phyloP scores from a whole-genome alignment of 2,888 invertebrate genomes.

The Caenorhabditis afra region DNA sequence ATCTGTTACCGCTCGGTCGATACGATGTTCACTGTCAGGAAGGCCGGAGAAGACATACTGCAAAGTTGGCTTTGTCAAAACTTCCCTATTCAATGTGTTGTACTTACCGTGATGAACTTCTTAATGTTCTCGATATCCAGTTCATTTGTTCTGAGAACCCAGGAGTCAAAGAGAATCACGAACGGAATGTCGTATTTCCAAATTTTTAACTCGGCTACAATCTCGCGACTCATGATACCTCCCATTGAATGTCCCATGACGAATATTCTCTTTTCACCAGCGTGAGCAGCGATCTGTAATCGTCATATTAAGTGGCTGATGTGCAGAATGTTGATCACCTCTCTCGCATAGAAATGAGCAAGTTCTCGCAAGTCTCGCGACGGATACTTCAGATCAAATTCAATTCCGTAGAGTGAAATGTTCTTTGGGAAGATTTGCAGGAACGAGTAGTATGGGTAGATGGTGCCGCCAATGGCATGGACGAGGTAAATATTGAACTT shows the following conservation, averaged over 20 bases:
- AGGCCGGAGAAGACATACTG: conserved; percentile 68
- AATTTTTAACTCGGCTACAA: conserved; percentile 63
- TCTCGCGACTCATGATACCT: conserved; percentile 74
- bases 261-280: conserved; percentile 61
- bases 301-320: neutral
- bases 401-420: conserved; percentile 74
- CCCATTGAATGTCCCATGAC: conserved; percentile 78
- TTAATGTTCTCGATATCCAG: conserved; percentile 65
- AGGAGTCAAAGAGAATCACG: conserved; percentile 74
- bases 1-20: conserved; percentile 58
- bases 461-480: conserved; percentile 79
- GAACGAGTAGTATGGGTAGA: conserved; percentile 77
- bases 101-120: conserved; percentile 60
- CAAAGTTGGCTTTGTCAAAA: conserved; percentile 10
- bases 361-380: conserved; percentile 69
- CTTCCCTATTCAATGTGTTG: neutral
- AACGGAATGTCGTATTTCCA: conserved; percentile 66
- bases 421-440: conserved; percentile 70
- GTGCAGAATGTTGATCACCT: conserved; percentile 51
- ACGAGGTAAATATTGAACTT: conserved; percentile 72
- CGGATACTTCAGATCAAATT: conserved; percentile 68
- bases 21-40: conserved; percentile 59
- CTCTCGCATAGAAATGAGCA: conserved; percentile 71
- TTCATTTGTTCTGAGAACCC: conserved; percentile 67
- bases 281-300: conserved; percentile 66